Base-by-base conservation (phyloP, 2,113 vertebrate genomes). In the Carettochelys insculpta region DNA sequence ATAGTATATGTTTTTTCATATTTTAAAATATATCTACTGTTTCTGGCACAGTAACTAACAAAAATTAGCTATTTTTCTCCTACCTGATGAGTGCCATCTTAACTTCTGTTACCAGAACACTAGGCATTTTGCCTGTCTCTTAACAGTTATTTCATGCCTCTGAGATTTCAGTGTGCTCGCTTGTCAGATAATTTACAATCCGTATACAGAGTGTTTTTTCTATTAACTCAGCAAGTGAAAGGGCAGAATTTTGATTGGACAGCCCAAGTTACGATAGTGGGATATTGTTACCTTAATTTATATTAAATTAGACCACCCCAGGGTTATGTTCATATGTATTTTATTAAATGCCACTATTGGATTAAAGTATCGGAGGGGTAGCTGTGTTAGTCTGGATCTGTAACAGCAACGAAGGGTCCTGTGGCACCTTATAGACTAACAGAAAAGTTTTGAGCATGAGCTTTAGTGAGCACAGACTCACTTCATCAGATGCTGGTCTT, bases 71-170 rank as follows among this genome's bases (percentile, higher is more conserved):
- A 29, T 92, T 92, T 94, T 95, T 93, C 90, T 93, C 45, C 92
- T 90, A 91, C 88, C 81, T 94, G 88, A 92, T 95, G 88, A 96
- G 92, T 93, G 92, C 83, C 79, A 19, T 16, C 78, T 61, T 92
- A 95, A 96, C 95, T 95, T 91, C 84, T 89, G 71, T 92, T 91
- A 93, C 83, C 85, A 96, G 91, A 92, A 90, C 78, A 85, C n/a
- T 77, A 94, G 85, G 47, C 50, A 90, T 94, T 92, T 95, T 95
- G 80, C 89, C 92, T 94, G 89, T 86, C 82, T 95, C 83, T 89
- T 95, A 90, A 85, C 79, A 94, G 88, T 92, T 94, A 93, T 92
- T 96, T 95, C 92, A 96, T 92, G 85, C 92, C 92, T 83, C 87
- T 93, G 93, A 94, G 86, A 95, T 95, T 91, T 34, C 38, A 53